Base-by-base conservation (phyloP, 2,888 invertebrate species). In the Sinodicranocentrus sp. region DNA sequence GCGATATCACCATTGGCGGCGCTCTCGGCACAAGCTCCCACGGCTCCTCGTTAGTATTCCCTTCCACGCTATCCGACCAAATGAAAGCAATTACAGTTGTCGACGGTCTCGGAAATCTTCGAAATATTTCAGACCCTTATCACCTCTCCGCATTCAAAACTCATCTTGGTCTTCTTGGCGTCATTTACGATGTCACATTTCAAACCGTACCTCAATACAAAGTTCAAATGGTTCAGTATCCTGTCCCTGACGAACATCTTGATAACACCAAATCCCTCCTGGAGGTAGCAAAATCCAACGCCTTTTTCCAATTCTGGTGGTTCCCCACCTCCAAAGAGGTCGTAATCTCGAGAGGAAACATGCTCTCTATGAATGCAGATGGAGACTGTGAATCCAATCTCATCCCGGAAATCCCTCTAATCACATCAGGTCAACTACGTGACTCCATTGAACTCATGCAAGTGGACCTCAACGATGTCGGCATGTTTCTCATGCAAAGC, bases 321-420 rank as follows among this genome's bases (percentile, higher is more conserved):
- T 79, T 52, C 28, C 79, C 79, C 0, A 63, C 79, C 13, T 21
- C 25, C 8, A 71, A 79, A 28, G 43, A 63, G 28, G 26, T 79
- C 5, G 44, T 79, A n/a, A 10, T 79, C n/a, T 44, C 63, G 13
- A 28, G 54, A 1, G 63, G 71, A 0, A 23, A 10, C 19, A 25
- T 19, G n/a, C 23, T 54, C 8, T 68, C 79, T 8, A 17, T 61
- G 19, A 13, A 13, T 33, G 6, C 8, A 6, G 19, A 19, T 1
- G 79, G 65, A 2, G 39, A 28, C 1, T 65, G 65, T 39, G 10
- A 65, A 65, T 25, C 43, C 21, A 21, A 65, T 39, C 25, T 39
- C 10, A 65, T 65, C 10, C 17, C 39, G 1, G 39, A 33, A 39
- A 21, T 65, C 6, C 5, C 17, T 2, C 1, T 6, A 21, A 8